Conservation (phyloP, 2,113 vertebrate genomes). For the Todiramphus saurophagus region DNA sequence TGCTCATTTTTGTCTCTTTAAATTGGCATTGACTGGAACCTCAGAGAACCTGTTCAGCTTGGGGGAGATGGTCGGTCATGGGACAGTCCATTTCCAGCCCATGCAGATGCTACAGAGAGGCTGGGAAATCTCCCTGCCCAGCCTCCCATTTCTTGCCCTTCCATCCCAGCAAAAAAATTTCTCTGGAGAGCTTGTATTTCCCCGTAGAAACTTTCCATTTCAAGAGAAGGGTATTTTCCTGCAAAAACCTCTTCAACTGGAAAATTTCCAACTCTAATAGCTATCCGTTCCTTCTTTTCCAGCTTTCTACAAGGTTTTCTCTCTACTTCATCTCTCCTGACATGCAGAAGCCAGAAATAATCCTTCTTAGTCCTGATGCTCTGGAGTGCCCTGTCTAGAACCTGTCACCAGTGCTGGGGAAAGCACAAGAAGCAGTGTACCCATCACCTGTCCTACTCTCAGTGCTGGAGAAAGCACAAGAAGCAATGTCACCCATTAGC, state of each 20-base stretch:
- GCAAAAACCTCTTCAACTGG: neutral
- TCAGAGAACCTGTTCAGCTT: neutral
- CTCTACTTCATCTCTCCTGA: neutral
- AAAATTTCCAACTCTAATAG: neutral
- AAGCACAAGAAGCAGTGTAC: neutral
- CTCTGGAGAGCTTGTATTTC: neutral
- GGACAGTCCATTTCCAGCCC: neutral
- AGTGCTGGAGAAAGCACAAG: neutral
- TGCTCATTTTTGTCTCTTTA: neutral
- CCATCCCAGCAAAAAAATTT: neutral
- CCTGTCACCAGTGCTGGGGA: neutral
- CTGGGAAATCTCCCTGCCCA: neutral
- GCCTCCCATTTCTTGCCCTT: neutral
- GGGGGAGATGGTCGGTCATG: fast-evolving
- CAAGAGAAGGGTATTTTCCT: neutral
- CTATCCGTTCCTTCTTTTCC: neutral
- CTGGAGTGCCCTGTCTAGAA: neutral
- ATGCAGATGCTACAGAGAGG: neutral
- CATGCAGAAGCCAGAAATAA: neutral
- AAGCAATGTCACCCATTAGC: neutral
- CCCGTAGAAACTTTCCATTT: neutral
- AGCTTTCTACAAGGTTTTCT: neutral
- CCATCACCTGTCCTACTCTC: too few species aligned
- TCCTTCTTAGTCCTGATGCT: neutral
- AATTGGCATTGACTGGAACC: neutral